Percentiles rank a stretch among this genome's conserved stretches.
Conservation (phyloP, 2,797 vertebrate species). For the Salarias fasciatus region DNA sequence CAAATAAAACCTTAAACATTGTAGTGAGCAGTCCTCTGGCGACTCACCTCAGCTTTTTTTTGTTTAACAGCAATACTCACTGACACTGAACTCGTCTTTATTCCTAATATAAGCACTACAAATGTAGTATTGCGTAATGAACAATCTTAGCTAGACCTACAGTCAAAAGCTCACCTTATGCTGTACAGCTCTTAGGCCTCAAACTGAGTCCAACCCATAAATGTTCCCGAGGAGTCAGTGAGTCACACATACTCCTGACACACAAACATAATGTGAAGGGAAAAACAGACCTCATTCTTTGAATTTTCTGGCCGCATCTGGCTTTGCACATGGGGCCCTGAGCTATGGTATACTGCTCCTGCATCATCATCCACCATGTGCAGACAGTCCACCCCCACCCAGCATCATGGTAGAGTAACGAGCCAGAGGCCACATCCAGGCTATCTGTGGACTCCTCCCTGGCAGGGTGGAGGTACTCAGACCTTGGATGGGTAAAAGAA, state of each 20-base stretch:
- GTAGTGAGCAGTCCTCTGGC: conserved; percentile 9
- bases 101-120: conserved; percentile 19
- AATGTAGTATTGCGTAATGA: conserved; percentile 33
- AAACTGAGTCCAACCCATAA: neutral
- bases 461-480: conserved; percentile 30
- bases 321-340: conserved; percentile 38
- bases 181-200: conserved; percentile 1
- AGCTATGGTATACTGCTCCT: conserved; percentile 11
- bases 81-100: conserved; percentile 33
- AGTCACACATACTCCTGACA: conserved; percentile 11
- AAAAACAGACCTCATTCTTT: conserved; percentile 46
- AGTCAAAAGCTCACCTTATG: conserved; percentile 14
- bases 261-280: conserved; percentile 14
- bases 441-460: conserved; percentile 32
- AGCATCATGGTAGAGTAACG: conserved; percentile 19
- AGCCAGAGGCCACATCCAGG: conserved; percentile 28
- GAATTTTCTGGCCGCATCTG: conserved; percentile 61
- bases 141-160: conserved; percentile 6
- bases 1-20: conserved; percentile 12
- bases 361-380: conserved; percentile 14
- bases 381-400: conserved; percentile 30
- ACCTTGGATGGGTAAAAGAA: conserved; percentile 22
- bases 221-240: conserved; percentile 13
- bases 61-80: conserved; percentile 24
- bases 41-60: conserved; percentile 22